Base-by-base conservation (phyloP, 2,113 vertebrate species). In the Opisthocomus hoazin region DNA sequence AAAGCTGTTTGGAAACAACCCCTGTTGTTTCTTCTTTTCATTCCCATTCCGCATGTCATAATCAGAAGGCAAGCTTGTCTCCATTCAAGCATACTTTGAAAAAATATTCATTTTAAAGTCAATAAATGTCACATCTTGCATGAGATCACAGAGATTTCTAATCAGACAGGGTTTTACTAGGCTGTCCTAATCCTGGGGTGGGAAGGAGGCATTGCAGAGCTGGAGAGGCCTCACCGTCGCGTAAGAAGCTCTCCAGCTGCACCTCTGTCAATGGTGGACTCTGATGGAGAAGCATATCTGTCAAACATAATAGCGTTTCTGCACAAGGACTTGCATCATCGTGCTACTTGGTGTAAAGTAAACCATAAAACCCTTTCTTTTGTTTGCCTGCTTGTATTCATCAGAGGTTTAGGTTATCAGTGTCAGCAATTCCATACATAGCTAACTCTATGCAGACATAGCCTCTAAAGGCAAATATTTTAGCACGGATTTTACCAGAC, bases 21-120 rank as follows among this genome's bases (percentile, higher is more conserved):
- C 7, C 17, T 41, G 4, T 24, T 48, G 3, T 26, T 84, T 73
- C 17, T 48, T 17, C 5, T 60, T 68, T 68, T 84, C 22, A 17
- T 85, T 85, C 26, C 17, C 0, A 0, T 48, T 87, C 53, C 6
- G 5, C 8, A 36, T 3, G 23, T 24, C 0, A 1, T 20, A 7
- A 51, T 63, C 24, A 88, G 21, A 18, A 39, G 30, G 9, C 34
- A 84, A 82, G 6, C 17, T 82, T 36, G 16, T 60, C 27, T 79
- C 23, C 26, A 66, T 51, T 71, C 39, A 54, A 4, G 2, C 3
- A 11, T 3, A 10, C 58, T 79, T 43, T 76, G 39, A 71, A 71
- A 82, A 93, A 51, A 17, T 12, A 1, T 64, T 79, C 23, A 13
- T 73, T 71, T 50, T 69, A 22, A 69, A 80, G 37, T 32, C 39